Conservation (phyloP, 2,113 vertebrate genomes). For the Macquaria ambigua region DNA sequence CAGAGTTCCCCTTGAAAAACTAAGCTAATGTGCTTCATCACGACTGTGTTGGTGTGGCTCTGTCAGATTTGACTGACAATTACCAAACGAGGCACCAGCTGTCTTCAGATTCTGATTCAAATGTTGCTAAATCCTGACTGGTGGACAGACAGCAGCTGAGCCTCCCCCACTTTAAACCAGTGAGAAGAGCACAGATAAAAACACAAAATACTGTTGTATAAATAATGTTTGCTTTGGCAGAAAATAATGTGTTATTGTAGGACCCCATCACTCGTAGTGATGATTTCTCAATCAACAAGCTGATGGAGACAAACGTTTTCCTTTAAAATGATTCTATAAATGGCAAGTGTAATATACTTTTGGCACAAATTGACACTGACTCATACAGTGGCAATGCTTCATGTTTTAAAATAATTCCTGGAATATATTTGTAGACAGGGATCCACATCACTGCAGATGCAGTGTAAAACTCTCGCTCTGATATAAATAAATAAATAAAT, state of each 20-base stretch:
- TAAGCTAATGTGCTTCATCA: background rate
- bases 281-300: background rate
- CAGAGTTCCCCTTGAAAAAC: background rate
- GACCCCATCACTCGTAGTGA: background rate
- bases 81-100: background rate
- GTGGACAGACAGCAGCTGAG: background rate
- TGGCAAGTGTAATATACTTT: background rate
- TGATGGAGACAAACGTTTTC: background rate
- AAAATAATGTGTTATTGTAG: background rate
- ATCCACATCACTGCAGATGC: background rate
- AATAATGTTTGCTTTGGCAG: background rate
- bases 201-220: no score
- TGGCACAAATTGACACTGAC: background rate
- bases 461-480: background rate
- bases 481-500: background rate
- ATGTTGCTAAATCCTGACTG: background rate
- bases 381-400: background rate
- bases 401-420: background rate
- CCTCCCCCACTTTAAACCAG: background rate
- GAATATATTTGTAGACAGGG: background rate
- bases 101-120: background rate
- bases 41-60: background rate
- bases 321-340: background rate
- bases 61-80: background rate
- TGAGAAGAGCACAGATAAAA: background rate